These are phyloP conservation scores for Drusus annulatus DNA, from an alignment of 1,140 invertebrate genomes.

Conservation along the genomic window DNA sequence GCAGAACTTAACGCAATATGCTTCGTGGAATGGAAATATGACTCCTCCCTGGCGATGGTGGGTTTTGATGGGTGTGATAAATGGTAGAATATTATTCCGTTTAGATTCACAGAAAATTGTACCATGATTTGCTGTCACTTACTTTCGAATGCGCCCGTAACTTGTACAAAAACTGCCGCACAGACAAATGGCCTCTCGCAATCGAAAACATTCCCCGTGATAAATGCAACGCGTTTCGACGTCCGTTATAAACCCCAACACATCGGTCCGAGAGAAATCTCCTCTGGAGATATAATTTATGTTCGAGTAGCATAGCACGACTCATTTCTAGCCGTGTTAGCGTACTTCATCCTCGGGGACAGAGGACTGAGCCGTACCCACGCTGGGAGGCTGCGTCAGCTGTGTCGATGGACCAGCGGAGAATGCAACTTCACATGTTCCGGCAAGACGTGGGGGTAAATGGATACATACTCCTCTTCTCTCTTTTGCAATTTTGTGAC, in stretches of 20 bases:
- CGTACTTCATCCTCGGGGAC: conserved; percentile 5
- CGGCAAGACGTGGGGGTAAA: too few relatives aligned
- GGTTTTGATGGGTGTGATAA: conserved; percentile 19
- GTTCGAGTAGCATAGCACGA: conserved; percentile 51
- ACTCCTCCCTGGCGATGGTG: neutral
- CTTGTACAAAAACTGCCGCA: conserved; percentile 31
- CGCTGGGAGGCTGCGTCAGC: neutral
- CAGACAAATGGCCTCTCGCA: conserved; percentile 32
- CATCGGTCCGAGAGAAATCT: conserved; percentile 53
- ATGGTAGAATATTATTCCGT: conserved; percentile 19
- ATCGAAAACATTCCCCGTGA: conserved; percentile 47
- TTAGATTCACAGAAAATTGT: conserved; percentile 23
- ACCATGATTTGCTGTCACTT: conserved; percentile 33
- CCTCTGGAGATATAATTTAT: conserved; percentile 57
- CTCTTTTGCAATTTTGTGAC: too few relatives aligned
- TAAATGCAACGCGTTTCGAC: conserved; percentile 50
- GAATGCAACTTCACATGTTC: neutral
- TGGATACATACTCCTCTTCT: too few relatives aligned
- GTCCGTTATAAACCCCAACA: conserved; percentile 43
- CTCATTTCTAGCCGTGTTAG: conserved; percentile 51
- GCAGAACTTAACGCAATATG: neutral
- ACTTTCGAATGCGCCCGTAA: conserved; percentile 23
- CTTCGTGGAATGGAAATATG: conserved; percentile 20
- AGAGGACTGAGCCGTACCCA: neutral
- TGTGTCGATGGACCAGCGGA: neutral